A percentile compares a stretch with the other conserved stretches of the same genome.
Evolutionary conservation across 2,888 invertebrate species (phyloP).

Genomic region (Geotrupes spiniger): DNA sequence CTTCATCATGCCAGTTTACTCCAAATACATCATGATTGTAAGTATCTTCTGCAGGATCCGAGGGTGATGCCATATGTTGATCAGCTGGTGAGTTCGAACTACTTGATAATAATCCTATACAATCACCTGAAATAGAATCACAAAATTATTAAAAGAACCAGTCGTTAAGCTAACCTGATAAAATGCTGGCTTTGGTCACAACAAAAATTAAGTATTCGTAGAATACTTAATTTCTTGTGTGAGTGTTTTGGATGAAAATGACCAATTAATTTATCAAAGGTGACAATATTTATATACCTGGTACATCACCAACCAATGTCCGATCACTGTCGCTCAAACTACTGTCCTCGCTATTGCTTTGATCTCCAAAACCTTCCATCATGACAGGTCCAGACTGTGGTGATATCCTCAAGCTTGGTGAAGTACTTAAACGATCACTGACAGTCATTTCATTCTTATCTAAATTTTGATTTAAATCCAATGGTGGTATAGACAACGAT

Average conservation of each 20-base stretch:
- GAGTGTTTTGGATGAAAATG: no score
- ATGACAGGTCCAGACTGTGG: constrained; percentile 36
- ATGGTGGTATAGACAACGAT: constrained; percentile 54
- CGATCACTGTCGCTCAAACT: constrained; percentile 73
- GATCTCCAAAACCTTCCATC: constrained; percentile 52
- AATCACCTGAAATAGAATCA: constrained; percentile 44
- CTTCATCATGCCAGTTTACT: constrained; percentile 46
- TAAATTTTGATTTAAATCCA: constrained; percentile 44
- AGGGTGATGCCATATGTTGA: constrained; percentile 47
- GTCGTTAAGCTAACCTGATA: no score
- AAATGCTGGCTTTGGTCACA: no score
- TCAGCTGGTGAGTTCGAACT: constrained; percentile 47
- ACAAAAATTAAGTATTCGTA: no score
- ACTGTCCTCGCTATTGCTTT: constrained; percentile 74
- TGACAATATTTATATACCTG: constrained; percentile 45
- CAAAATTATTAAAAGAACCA: no score
- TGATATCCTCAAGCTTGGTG: constrained; percentile 39
- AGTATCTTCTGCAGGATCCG: constrained; percentile 42
- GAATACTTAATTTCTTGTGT: constrained; percentile 1
- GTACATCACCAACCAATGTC: constrained; percentile 60
- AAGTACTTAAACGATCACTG: constrained; percentile 37
- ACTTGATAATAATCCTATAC: constrained; percentile 39
- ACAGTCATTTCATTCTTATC: constrained; percentile 28
- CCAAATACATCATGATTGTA: constrained; percentile 40
- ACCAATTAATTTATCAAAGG: not conserved